Percentiles rank a stretch among this genome's conserved stretches.
Evolutionary conservation across 1,140 invertebrate species (phyloP).

Genomic region (Sitobion miscanthi): DNA sequence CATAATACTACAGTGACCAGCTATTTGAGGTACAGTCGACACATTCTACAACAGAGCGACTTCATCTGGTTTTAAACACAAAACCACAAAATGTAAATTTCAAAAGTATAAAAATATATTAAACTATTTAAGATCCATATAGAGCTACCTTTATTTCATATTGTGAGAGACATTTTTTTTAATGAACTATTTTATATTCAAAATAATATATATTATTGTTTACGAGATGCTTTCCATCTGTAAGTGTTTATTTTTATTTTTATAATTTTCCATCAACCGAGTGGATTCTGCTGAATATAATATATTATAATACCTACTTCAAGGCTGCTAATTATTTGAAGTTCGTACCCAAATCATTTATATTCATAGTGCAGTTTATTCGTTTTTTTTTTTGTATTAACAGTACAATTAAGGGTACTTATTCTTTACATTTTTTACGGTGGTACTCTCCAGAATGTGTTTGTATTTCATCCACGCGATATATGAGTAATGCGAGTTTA

Average conservation of each 20-base stretch:
- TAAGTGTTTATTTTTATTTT: not conserved
- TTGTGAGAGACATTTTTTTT: too few species aligned
- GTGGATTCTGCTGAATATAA: not conserved
- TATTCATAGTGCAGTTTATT: not conserved
- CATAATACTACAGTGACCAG: too few species aligned
- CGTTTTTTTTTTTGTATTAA: not conserved
- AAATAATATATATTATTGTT: not conserved
- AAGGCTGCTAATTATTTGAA: not conserved
- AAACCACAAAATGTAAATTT: too few species aligned
- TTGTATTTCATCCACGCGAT: not conserved
- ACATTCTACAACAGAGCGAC: too few species aligned
- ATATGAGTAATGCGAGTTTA: conserved; percentile 1
- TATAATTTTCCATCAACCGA: not conserved
- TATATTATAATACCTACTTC: not conserved
- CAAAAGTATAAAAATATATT: too few species aligned
- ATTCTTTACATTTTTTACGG: not conserved
- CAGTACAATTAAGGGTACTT: not conserved
- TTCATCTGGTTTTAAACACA: too few species aligned
- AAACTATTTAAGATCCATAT: too few species aligned
- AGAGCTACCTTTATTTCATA: too few species aligned
- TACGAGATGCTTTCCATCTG: not conserved
- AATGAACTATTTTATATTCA: too few species aligned
- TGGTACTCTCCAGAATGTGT: not conserved
- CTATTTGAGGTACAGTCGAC: too few species aligned
- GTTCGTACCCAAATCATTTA: not conserved